Conservation (phyloP, 2,113 vertebrate species). For the Rhea americana region DNA sequence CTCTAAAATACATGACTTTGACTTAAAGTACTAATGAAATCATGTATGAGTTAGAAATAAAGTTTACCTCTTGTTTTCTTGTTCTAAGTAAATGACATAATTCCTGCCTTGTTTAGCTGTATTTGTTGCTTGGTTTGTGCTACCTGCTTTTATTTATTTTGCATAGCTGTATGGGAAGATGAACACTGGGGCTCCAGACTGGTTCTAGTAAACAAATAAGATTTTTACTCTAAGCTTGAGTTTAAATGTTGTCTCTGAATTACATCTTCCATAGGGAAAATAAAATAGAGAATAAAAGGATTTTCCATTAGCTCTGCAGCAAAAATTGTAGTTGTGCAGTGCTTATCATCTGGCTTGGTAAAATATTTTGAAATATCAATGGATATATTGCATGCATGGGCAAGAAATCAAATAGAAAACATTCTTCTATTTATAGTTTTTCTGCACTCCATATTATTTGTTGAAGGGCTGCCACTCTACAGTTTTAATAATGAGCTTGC, state of each 20-base stretch:
- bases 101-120: not conserved
- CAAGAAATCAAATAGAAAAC: not conserved
- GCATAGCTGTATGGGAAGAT: not conserved
- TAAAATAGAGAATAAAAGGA: not conserved
- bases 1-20: conserved; percentile 13
- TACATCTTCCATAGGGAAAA: not conserved
- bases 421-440: not conserved
- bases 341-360: not conserved
- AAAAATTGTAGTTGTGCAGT: not conserved
- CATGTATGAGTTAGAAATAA: not conserved
- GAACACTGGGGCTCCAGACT: not conserved
- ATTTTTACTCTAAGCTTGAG: not conserved
- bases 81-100: not conserved
- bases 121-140: not conserved
- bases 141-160: not conserved
- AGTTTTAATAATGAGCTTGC: not conserved
- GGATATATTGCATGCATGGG: not conserved
- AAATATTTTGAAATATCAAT: not conserved
- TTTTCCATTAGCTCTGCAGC: not conserved
- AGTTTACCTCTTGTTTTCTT: not conserved
- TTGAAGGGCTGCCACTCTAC: not conserved
- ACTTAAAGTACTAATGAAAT: conserved; percentile 6
- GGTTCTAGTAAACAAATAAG: not conserved
- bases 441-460: not conserved
- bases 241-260: not conserved